Evolutionary conservation across 2,113 vertebrate genomes (phyloP), one percentile per base, ranked within the genome.

Genomic region (Chrysochloris asiatica): DNA sequence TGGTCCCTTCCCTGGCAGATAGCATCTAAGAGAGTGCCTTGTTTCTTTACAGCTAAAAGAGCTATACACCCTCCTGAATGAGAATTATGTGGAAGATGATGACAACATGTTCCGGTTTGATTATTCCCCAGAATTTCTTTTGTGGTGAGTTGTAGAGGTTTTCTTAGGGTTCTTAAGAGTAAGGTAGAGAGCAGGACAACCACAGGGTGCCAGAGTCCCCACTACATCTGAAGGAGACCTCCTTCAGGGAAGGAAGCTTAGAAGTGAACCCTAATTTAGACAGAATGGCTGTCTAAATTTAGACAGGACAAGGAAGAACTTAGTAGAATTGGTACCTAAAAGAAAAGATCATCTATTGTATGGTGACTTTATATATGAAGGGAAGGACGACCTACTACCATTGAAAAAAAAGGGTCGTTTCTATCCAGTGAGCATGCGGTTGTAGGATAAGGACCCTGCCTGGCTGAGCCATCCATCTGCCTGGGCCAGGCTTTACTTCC

Each of bases 31-130:
- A 41, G 13, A 41, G 33, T 76, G 17, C 67, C 67, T 75, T 80
- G 0, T 80, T 59, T 93, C 93, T 93, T 88, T 81, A 0, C 93
- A 99, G 99, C 98, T 99, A 63, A 99, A 99, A 72, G 99, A 99
- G 97, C 98, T 99, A 11, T 99, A 99, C 94, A 99, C 99, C 0
- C 98, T 99, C 45, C 98, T 99, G 85, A 99, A 99, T 0, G 99
- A 99, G 97, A 99, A 99, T 96, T 99, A 99, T 0, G 99, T 99
- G 96, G 99, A 99, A 96, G 99, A 99, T 7, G 99, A 99, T 1
- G 99, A 99, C 98, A 99, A 99, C 97, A 99, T 99, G 99, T 99
- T 99, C 97, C 98, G 99, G 8, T 99, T 99, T 90, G 99, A 99
- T 97, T 99, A 99, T 97, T 99, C 99, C 0, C 99, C 99, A 0